Evolutionary conservation across 2,888 invertebrate genomes (phyloP), one percentile per base, ranked within the genome.

Genomic region (Nesidiocoris tenuis): DNA sequence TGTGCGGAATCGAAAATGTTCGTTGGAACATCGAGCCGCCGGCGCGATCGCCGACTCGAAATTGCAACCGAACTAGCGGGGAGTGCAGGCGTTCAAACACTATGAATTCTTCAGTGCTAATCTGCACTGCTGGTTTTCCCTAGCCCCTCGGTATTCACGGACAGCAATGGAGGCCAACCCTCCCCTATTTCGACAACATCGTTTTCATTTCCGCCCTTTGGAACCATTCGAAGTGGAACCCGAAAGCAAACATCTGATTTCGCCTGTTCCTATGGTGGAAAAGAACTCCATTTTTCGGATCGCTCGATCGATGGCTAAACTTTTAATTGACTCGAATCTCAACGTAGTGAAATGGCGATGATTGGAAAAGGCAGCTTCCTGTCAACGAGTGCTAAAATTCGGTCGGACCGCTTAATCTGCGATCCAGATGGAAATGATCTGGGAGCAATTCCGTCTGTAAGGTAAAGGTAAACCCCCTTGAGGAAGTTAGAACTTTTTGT

Each of bases 51-150:
- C 12, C 5, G 39, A 39, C 39, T 39, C 12, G 39, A 39, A 39
- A 39, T 7, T 39, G 39, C 39, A 39, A 39, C 12, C 5, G 39
- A 3, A 39, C 24, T 16, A 24, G 64, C 25, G 65, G 65, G 23
- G 25, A 39, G 65, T 39, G 65, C 65, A 65, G 65, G 18, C 17
- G 21, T 24, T 65, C 65, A 65, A 65, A 65, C 25, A 65, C 39
- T 39, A 65, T 65, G 65, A 65, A 65, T 65, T 65, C 65, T 65
- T 65, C 65, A 65, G 65, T 39, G 25, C 17, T 65, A 65, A 65
- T 65, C 65, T 65, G 39, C 65, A 65, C 17, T 39, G 39, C n/a
- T 39, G 65, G 65, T 39, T n/a, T 39, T 19, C 65, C 65, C 65
- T 39, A 39, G 5, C 23, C 25, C 19, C 61, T 61, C 61, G 61